Conservation (phyloP, 2,113 vertebrate species). For the Pantherophis guttatus region DNA sequence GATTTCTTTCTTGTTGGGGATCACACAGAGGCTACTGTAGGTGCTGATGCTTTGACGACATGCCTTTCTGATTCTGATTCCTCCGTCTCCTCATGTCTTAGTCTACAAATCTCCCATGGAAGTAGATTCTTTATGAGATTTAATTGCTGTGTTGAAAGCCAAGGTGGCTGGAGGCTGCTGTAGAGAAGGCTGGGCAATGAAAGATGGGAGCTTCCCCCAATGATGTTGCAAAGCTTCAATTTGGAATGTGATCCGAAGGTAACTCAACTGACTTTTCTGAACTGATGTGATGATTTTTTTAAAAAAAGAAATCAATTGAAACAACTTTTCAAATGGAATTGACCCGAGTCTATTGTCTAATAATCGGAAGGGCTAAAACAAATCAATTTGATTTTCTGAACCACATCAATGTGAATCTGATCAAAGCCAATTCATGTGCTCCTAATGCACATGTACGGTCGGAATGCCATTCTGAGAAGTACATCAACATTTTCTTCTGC, state of each 20-base stretch:
- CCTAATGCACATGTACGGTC: neutral
- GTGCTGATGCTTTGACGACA: neutral
- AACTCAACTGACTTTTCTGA: neutral
- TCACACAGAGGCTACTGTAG: neutral
- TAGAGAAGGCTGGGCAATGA: neutral
- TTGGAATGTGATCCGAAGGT: neutral
- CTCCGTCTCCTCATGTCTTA: neutral
- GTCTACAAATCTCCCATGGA: neutral
- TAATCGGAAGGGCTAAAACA: neutral
- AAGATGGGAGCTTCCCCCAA: neutral
- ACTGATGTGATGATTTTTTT: neutral
- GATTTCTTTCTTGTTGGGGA: neutral
- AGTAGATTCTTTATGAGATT: neutral
- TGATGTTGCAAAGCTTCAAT: neutral
- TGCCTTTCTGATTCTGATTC: neutral
- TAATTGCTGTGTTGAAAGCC: neutral
- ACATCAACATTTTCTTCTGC: neutral
- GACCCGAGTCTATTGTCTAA: neutral
- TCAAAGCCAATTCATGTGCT: neutral
- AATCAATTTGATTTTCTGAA: neutral
- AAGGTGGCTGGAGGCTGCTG: neutral
- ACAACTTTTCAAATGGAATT: neutral
- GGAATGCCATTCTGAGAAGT: neutral
- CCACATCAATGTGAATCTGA: neutral
- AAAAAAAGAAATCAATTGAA: neutral